Evolutionary conservation across 2,113 vertebrate genomes (phyloP), one percentile per base, ranked within the genome.

Genomic region (Eupsittula cactorum): DNA sequence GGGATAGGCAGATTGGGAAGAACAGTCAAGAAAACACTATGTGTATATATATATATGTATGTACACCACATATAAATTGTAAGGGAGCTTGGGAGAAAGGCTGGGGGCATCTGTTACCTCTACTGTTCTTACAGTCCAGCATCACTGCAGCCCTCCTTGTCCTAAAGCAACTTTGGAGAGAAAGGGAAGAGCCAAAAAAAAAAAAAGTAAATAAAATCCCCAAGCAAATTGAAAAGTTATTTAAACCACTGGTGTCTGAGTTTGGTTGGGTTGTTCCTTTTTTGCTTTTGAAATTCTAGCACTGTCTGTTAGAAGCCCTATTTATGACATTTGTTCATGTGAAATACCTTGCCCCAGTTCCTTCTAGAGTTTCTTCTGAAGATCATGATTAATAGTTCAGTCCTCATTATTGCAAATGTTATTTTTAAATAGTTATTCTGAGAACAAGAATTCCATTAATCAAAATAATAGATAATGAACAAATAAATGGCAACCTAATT

Each of bases 401-500:
- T 97, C 93, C 83, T 96, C 92, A 95, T 97, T 96, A 96, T 97
- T 98, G 94, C 97, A 95, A 97, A 91, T 98, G 95, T 92, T 98
- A 97, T 96, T 97, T 97, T 96, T 96, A 97, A 97, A 94, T 88
- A 95, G 96, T 96, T 97, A 95, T 96, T 93, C 95, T 95, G 82
- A 94, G 95, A 97, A 93, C 92, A 94, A 97, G 97, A 98, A 98
- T 98, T 98, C 97, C 98, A 98, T 98, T 98, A 98, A 98, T 99
- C 98, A 98, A 98, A 98, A 98, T 98, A 98, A 98, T 98, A 98
- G 91, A 98, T 98, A 98, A 98, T 97, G 98, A 98, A 98, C 97
- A 98, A 98, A 98, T 98, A 98, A 98, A 97, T 98, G 98, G 98
- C 98, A 98, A 91, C 97, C 97, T 97, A 96, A 97, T 98, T 98